Evolutionary conservation across 1,140 invertebrate genomes (phyloP).

Genomic region (Panonychus citri): DNA sequence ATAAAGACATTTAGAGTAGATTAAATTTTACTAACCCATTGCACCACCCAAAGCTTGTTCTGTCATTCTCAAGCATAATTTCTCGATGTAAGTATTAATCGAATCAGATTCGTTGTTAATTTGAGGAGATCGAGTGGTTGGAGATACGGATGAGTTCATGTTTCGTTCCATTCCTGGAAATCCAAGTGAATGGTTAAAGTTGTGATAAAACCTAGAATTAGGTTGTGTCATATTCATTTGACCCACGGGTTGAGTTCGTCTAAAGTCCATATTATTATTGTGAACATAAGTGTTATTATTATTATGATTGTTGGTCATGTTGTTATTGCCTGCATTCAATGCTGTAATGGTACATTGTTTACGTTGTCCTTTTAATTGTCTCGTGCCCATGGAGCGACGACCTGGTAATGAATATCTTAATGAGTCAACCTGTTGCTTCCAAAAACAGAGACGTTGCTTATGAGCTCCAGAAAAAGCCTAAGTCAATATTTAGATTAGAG

Average conservation of each 20-base stretch:
- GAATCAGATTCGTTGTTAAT: not conserved
- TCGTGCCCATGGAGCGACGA: not conserved
- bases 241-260: no score
- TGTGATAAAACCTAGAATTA: no score
- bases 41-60: conserved; percentile 5
- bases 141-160: no score
- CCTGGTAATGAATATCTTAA: not conserved
- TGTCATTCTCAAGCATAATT: not conserved
- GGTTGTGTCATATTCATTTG: no score
- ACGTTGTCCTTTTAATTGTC: not conserved
- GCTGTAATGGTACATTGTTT: no score
- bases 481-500: no score
- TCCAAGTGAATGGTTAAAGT: not conserved
- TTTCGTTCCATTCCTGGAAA: not conserved
- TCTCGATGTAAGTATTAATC: not conserved
- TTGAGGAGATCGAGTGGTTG: no score
- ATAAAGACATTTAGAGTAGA: no score
- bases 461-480: not conserved
- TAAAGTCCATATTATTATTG: no score
- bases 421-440: not conserved
- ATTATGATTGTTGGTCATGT: no score
- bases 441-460: not conserved
- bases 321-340: no score
- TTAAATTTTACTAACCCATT: not conserved
- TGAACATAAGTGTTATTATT: no score